Conservation (phyloP, 2,888 invertebrate species). For the Drosophila birchii region DNA sequence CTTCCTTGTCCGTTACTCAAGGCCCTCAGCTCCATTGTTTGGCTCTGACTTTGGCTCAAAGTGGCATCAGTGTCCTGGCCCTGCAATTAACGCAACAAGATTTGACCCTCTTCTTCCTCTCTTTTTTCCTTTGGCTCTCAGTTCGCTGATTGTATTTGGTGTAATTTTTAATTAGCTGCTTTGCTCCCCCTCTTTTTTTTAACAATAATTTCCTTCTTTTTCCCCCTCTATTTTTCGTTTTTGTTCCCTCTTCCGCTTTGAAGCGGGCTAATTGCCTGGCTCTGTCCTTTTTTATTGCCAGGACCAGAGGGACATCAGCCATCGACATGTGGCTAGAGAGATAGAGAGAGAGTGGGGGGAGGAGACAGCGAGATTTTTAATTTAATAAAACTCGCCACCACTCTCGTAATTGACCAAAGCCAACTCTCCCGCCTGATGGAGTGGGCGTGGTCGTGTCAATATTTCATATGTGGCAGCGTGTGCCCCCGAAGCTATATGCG, state of each 20-base stretch:
- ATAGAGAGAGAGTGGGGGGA: background rate
- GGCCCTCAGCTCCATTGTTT: background rate
- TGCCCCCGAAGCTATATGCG: conserved; percentile 10
- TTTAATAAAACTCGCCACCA: conserved; percentile 29
- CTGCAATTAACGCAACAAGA: conserved; percentile 42
- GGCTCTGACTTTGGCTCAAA: conserved; percentile 3
- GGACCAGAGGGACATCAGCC: conserved; percentile 12
- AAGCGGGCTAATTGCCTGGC: conserved; percentile 31
- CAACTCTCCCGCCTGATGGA: background rate
- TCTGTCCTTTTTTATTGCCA: conserved; percentile 10
- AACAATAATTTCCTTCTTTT: background rate
- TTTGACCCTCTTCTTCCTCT: conserved; percentile 14
- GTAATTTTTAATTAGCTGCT: conserved; percentile 53
- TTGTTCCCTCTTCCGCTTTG: conserved; percentile 11
- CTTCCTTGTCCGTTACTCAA: conserved; percentile 15
- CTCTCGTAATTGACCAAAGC: conserved; percentile 17
- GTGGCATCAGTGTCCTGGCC: conserved; percentile 1
- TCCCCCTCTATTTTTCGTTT: background rate
- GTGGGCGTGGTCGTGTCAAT: conserved; percentile 24
- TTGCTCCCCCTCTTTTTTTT: background rate
- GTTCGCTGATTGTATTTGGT: conserved; percentile 39
- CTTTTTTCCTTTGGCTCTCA: background rate
- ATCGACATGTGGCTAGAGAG: conserved; percentile 12
- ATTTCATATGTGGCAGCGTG: conserved; percentile 21
- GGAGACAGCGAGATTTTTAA: conserved; percentile 20